Evolutionary conservation across 2,113 vertebrate species (phyloP).

Genomic region (Sceloporus tristichus): DNA sequence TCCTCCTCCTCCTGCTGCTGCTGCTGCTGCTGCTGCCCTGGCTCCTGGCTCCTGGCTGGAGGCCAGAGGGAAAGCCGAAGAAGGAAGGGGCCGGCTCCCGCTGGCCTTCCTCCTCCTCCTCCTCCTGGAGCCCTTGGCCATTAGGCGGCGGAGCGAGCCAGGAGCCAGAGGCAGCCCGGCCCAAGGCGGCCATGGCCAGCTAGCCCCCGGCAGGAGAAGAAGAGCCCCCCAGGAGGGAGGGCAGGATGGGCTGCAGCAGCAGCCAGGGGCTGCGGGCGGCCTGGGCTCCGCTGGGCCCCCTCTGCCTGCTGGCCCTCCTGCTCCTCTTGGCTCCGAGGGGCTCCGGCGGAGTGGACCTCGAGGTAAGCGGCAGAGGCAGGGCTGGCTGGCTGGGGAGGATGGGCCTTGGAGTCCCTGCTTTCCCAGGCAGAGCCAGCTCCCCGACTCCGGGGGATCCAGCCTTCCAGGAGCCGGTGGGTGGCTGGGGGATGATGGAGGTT

Average conservation of each 20-base stretch:
- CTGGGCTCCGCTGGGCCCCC: too few relatives aligned
- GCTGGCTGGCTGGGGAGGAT: background rate
- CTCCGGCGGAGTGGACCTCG: constrained; percentile 64
- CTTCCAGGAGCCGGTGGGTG: too few relatives aligned
- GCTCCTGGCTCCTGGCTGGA: too few relatives aligned
- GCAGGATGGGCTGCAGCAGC: background rate
- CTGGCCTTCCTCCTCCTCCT: too few relatives aligned
- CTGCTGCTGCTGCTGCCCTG: too few relatives aligned
- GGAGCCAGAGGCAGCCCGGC: background rate
- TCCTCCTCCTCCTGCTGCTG: too few relatives aligned
- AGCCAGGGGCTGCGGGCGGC: constrained; percentile 4
- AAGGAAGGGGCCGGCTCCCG: too few relatives aligned
- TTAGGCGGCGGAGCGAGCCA: background rate
- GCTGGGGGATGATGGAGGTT: background rate
- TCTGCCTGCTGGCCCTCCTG: constrained; percentile 47
- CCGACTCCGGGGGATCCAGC: too few relatives aligned
- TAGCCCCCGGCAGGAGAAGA: background rate
- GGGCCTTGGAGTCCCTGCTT: background rate
- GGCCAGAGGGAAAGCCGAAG: too few relatives aligned
- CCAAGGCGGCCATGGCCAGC: background rate
- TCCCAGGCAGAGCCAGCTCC: background rate
- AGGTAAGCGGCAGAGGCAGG: constrained; percentile 59
- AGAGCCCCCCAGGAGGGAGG: background rate
- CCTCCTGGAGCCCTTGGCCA: background rate
- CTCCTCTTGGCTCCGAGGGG: constrained; percentile 50